phyloP scores from a whole-genome alignment of 2,797 vertebrate species.

The Carduelis carduelis region DNA sequence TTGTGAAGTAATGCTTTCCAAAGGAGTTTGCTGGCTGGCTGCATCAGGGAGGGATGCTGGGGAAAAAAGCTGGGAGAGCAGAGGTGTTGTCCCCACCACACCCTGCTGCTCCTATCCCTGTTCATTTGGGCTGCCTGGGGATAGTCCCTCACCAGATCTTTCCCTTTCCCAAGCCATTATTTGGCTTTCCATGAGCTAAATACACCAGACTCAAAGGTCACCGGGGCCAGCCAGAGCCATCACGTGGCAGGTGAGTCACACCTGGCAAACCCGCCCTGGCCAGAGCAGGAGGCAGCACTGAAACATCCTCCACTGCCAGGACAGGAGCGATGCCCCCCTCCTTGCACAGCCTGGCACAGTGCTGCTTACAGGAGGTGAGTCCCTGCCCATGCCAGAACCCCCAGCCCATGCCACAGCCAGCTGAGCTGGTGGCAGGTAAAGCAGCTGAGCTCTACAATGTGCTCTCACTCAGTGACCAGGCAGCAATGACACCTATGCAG shows the following conservation, averaged over 20 bases:
- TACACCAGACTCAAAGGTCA: background rate
- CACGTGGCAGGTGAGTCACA: background rate
- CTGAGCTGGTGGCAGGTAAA: background rate
- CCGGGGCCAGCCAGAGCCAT: background rate
- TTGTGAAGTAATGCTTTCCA: background rate
- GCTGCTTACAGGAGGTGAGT: background rate
- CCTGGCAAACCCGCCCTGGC: background rate
- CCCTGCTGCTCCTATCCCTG: background rate
- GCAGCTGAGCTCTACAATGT: fast-evolving
- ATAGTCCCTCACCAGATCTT: background rate
- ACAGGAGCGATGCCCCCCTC: fast-evolving
- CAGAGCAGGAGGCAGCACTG: background rate
- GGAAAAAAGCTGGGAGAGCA: background rate
- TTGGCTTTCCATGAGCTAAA: background rate
- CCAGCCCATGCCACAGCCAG: fast-evolving
- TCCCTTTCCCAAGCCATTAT: background rate
- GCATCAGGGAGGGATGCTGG: background rate
- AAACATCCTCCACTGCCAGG: background rate
- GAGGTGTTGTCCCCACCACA: fast-evolving
- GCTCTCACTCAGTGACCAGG: background rate
- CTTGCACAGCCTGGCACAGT: fast-evolving
- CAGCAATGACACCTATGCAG: background rate
- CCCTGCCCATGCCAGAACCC: background rate
- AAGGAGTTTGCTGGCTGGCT: background rate
- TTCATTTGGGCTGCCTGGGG: fast-evolving